These are phyloP conservation scores for Trachelus iudaicus DNA, from an alignment of 2,888 invertebrate genomes.

Conservation along the genomic window DNA sequence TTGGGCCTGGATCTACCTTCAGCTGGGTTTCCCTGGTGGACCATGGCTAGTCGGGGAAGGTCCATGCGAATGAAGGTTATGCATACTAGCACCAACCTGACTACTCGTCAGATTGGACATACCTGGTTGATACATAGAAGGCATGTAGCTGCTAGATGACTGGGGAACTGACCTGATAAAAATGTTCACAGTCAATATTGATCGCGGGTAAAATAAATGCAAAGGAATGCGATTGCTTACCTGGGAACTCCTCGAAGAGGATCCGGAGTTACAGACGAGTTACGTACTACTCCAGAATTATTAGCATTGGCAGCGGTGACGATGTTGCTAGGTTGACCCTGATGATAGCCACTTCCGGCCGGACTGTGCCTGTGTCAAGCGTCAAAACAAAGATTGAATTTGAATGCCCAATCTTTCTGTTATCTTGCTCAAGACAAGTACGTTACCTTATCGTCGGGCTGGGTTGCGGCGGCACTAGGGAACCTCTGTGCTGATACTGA, in stretches of 20 bases:
- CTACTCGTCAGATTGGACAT: conserved; percentile 51
- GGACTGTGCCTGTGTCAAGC: conserved; percentile 53
- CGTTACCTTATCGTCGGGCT: conserved; percentile 64
- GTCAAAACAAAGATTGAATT: background rate
- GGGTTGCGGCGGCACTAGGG: conserved; percentile 61
- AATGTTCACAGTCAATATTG: background rate
- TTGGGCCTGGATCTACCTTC: conserved; percentile 45
- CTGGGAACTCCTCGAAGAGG: conserved; percentile 52
- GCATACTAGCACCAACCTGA: conserved; percentile 50
- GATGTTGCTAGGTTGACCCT: conserved; percentile 58
- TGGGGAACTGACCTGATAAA: conserved; percentile 48
- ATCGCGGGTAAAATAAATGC: background rate
- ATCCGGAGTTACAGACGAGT: conserved; percentile 61
- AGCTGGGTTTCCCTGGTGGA: conserved; percentile 54
- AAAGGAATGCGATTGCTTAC: conserved; percentile 27
- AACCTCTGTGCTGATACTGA: conserved; percentile 60
- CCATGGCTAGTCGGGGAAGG: conserved; percentile 55
- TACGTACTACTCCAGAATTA: conserved; percentile 60
- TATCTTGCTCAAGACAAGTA: background rate
- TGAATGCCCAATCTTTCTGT: background rate
- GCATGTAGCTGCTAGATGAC: conserved; percentile 52
- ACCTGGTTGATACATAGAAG: conserved; percentile 53
- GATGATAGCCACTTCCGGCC: conserved; percentile 57
- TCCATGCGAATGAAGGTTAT: conserved; percentile 54
- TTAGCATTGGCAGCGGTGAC: conserved; percentile 57